Percentiles rank a stretch among this genome's conserved stretches.
phyloP scores from a whole-genome alignment of 2,113 vertebrate species.

The Colossoma macropomum region DNA sequence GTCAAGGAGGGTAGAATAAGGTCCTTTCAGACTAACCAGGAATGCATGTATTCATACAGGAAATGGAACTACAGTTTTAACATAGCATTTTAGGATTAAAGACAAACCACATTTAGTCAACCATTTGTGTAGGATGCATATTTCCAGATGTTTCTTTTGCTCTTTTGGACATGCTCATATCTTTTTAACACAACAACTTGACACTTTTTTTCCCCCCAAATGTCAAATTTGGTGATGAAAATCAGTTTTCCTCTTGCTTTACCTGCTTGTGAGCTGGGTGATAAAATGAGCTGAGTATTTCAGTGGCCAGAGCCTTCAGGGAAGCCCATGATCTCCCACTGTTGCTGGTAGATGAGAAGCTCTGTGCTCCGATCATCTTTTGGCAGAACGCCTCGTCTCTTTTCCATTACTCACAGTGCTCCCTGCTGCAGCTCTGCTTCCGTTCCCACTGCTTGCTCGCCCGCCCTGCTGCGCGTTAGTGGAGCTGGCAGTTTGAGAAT shows the following conservation, averaged over 20 bases:
- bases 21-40: no score
- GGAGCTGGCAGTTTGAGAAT: constrained; percentile 59
- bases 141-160: no score
- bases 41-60: no score
- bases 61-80: no score
- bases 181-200: no score
- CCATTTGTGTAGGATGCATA: no score
- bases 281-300: background rate
- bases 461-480: constrained; percentile 61
- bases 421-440: constrained; percentile 66
- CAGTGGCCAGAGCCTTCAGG: background rate
- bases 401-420: constrained; percentile 80
- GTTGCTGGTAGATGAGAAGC: background rate
- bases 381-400: constrained; percentile 81
- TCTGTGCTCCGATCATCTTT: constrained; percentile 70
- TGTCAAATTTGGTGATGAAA: background rate
- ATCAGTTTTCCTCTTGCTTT: background rate
- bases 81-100: no score
- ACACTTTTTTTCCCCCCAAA: background rate
- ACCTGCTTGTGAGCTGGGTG: background rate
- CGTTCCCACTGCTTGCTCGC: constrained; percentile 74
- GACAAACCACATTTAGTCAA: no score
- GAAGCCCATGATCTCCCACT: background rate
- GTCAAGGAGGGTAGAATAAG: no score
- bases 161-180: background rate